phyloP scores from a whole-genome alignment of 1,140 invertebrate species.

The Cephus cinctus region DNA sequence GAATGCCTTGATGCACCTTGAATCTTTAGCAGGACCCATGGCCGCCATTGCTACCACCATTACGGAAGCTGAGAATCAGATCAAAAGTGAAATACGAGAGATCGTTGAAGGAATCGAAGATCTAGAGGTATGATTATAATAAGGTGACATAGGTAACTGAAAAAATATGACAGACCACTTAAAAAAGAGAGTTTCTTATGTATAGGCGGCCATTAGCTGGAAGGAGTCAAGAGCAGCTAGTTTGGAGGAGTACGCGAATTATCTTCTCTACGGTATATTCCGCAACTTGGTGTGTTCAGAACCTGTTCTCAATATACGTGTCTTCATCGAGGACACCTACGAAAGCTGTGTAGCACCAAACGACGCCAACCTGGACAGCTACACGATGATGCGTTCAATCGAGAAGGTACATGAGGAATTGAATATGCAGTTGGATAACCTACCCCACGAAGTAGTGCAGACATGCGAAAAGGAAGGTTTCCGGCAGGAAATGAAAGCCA shows the following conservation, averaged over 20 bases:
- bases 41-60: slow-evolving; percentile 56
- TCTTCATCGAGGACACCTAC: slow-evolving; percentile 67
- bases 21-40: slow-evolving; percentile 61
- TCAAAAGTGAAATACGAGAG: slow-evolving; percentile 39
- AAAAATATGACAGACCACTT: no score
- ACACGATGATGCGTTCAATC: slow-evolving; percentile 62
- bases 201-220: slow-evolving; percentile 36
- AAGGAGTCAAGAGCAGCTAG: slow-evolving; percentile 47
- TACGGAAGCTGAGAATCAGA: slow-evolving; percentile 35
- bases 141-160: no score
- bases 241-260: slow-evolving; percentile 50
- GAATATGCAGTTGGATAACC: slow-evolving; percentile 58
- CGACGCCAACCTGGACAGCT: slow-evolving; percentile 56
- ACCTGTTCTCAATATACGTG: slow-evolving; percentile 58
- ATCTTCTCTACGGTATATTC: slow-evolving; percentile 52
- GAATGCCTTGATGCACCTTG: slow-evolving; percentile 63
- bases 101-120: slow-evolving; percentile 40
- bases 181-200: slow-evolving; percentile 9
- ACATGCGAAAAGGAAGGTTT: slow-evolving; percentile 60
- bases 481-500: slow-evolving; percentile 58
- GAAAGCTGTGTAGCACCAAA: slow-evolving; percentile 61
- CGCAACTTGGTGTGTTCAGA: slow-evolving; percentile 58
- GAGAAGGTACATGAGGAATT: slow-evolving; percentile 62
- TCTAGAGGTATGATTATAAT: slow-evolving; percentile 31
- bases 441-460: slow-evolving; percentile 61